Evolutionary conservation across 2,113 vertebrate species (phyloP).

Genomic region (Grantiella picta): DNA sequence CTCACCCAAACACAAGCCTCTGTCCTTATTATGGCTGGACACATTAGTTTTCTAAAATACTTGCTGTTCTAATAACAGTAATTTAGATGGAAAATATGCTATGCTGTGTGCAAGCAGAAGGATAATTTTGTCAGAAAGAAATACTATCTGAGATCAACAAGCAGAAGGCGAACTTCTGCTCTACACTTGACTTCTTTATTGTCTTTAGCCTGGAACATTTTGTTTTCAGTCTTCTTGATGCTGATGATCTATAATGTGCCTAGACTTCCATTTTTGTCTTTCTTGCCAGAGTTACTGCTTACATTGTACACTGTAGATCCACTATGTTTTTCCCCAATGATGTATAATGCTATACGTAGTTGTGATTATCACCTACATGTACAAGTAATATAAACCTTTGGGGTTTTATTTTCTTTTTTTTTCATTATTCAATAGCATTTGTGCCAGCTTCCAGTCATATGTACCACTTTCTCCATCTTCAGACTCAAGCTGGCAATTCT

Average conservation of each 20-base stretch:
- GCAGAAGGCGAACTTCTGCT: not conserved
- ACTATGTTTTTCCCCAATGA: constrained; percentile 27
- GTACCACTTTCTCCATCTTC: constrained; percentile 64
- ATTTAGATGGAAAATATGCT: constrained; percentile 6
- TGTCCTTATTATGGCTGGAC: not conserved
- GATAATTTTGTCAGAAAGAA: not conserved
- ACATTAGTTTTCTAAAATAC: not conserved
- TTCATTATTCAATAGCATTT: constrained; percentile 22
- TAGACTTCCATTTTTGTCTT: constrained; percentile 21
- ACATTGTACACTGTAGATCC: not conserved
- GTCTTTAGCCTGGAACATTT: not conserved
- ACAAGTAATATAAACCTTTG: constrained; percentile 24
- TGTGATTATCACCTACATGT: constrained; percentile 53
- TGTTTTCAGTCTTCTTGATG: constrained; percentile 5
- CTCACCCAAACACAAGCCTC: not conserved
- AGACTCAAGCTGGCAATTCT: constrained; percentile 75
- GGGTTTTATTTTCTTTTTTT: not conserved
- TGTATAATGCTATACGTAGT: constrained; percentile 5
- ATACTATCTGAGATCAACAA: not conserved
- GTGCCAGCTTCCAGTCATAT: constrained; percentile 48
- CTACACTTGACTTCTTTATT: not conserved
- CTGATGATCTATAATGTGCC: not conserved
- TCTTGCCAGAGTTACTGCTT: not conserved
- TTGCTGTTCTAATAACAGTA: not conserved
- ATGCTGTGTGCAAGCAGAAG: not conserved